Evolutionary conservation across 2,888 invertebrate species (phyloP), one percentile per base, ranked within the genome.

Genomic region (Junonia oenone): DNA sequence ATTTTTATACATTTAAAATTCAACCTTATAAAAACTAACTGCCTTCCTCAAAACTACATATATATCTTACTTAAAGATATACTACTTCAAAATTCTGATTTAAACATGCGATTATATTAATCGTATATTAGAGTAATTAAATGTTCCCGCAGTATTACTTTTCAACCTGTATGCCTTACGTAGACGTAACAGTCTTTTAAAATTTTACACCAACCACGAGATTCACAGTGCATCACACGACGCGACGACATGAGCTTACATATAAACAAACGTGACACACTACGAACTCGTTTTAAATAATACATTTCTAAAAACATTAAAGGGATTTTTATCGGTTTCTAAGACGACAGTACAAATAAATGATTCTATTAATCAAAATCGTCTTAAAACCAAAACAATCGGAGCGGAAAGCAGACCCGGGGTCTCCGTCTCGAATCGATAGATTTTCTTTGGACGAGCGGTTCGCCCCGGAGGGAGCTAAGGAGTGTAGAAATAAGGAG

Each of bases 301-400:
- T 55, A 54, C 37, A 54, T 38, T 22, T 45, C 35, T 45, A 48
- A 53, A 56, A 57, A 46, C 19, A 27, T 45, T 49, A 38, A 55
- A 51, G 53, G 26, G 33, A 48, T n/a, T 45, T 51, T 56, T 26
- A 35, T 51, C 49, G 58, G 61, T 63, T 56, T 56, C 63, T 57
- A 65, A 65, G 51, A 69, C 49, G 64, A 63, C 67, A 64, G 65
- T 62, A 64, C 55, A 67, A 67, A 64, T 65, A 65, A 65, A 64
- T 62, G 17, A 46, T 46, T n/a, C 15, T 6, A 45, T 27, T 15
- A 15, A 29, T 35, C 26, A 6, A 45, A 46, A 46, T 29, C 58
- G 61, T 55, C 62, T 56, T 54, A 56, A 51, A 51, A 63, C 14
- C 15, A 46, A 58, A 62, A 60, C 45, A 58, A 55, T 46, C 57